These are phyloP conservation scores for Antitype chi DNA, from an alignment of 2,888 invertebrate species.

Conservation along the genomic window DNA sequence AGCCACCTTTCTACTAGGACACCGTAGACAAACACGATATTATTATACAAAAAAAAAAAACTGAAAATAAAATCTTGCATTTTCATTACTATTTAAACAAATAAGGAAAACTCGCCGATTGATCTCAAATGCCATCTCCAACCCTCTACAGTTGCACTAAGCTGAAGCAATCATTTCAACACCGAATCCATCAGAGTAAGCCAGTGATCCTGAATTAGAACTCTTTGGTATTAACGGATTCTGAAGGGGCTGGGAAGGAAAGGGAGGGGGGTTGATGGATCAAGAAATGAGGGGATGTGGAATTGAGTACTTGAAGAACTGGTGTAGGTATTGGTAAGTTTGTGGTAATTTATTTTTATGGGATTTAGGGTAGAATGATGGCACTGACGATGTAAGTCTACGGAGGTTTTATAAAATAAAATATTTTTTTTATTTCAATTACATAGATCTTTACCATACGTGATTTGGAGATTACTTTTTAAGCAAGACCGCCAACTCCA, in stretches of 20 bases:
- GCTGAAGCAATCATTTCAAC: slow-evolving; percentile 53
- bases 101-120: neutral
- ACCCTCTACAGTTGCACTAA: slow-evolving; percentile 24
- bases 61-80: neutral
- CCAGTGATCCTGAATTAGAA: slow-evolving; percentile 62
- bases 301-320: slow-evolving; percentile 31
- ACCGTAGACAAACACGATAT: neutral
- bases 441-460: too few species aligned
- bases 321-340: slow-evolving; percentile 36
- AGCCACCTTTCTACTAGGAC: too few species aligned
- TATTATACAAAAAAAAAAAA: neutral
- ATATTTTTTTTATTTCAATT: too few species aligned
- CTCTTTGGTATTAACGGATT: slow-evolving; percentile 58
- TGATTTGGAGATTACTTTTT: too few species aligned
- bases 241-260: slow-evolving; percentile 1
- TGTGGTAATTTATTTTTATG: slow-evolving; percentile 45
- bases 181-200: slow-evolving; percentile 59
- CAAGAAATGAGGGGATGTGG: slow-evolving; percentile 32
- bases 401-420: too few species aligned
- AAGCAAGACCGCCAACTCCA: too few species aligned
- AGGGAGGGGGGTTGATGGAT: slow-evolving; percentile 19
- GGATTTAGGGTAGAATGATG: neutral
- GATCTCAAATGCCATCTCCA: slow-evolving; percentile 13
- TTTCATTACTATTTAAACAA: neutral
- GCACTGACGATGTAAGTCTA: neutral